Base-by-base conservation (phyloP, 1,140 invertebrate genomes). In the Drosophila malerkotliana region DNA sequence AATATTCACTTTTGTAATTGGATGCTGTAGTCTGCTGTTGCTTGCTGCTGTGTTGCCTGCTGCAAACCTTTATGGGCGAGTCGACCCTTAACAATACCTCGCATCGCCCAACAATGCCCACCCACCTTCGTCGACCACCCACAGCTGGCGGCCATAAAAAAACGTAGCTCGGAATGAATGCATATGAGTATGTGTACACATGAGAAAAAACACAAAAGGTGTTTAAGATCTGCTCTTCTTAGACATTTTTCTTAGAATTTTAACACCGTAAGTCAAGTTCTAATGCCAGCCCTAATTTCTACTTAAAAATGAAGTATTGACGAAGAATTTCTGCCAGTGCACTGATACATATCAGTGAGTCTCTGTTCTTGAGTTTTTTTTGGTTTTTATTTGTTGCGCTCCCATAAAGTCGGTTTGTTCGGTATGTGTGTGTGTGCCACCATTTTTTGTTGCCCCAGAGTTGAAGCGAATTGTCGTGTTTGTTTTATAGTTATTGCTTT, bases 401-500 rank as follows among this genome's bases (percentile, higher is more conserved):
- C 37, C 67, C 71, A 74, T 76, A 76, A 76, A 76, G 72, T 68
- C 55, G 67, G 63, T 57, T 71, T 57, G 30, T 34, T 21, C 44
- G 9, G 26, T 64, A 9, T 55, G 37, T 66, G 78, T 47, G 28
- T 53, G 18, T 54, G 39, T 45, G 41, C 54, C 52, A 37, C 64
- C 53, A 79, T 51, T 79, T 64, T 54, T 55, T 49, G 49, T 41
- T 47, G 52, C 24, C 60, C 67, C 66, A 54, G 59, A 73, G 72
- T 85, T 84, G 60, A 80, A 85, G 81, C 81, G 81, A 79, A 85
- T 85, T 85, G 77, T 84, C 79, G 72, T 84, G 81, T 85, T 87
- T 87, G 83, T 87, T 87, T 87, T 87, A 88, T 88, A 87, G 82
- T 87, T 87, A 87, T 87, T 87, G 82, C 82, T 79, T 85, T 80